A percentile compares a stretch with the other conserved stretches of the same genome.
phyloP scores from a whole-genome alignment of 2,797 vertebrate genomes.

The Sebastes variabilis region DNA sequence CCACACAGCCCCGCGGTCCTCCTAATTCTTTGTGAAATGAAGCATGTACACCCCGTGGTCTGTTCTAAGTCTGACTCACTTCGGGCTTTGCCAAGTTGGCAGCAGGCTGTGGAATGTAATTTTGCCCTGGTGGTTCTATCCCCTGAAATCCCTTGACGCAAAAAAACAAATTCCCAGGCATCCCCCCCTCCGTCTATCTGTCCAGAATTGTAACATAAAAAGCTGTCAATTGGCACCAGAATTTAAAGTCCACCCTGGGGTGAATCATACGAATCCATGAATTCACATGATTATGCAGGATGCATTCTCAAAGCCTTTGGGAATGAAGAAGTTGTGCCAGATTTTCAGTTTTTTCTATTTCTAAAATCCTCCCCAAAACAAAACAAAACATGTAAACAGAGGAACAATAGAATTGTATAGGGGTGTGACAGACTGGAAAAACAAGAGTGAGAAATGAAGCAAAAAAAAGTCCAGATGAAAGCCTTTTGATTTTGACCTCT shows the following conservation, averaged over 20 bases:
- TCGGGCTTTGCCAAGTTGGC: constrained; percentile 62
- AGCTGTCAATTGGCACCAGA: constrained; percentile 40
- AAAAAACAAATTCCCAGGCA: constrained; percentile 52
- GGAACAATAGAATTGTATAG: background rate
- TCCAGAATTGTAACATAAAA: constrained; percentile 40
- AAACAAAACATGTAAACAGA: constrained; percentile 21
- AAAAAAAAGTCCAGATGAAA: background rate
- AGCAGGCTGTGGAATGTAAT: constrained; percentile 44
- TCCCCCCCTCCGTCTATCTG: constrained; percentile 10
- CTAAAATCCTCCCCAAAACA: constrained; percentile 8
- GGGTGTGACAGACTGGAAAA: background rate
- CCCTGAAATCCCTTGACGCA: constrained; percentile 50
- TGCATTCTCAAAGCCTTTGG: constrained; percentile 41
- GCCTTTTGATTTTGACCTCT: constrained; percentile 13
- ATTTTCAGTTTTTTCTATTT: background rate
- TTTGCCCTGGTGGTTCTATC: constrained; percentile 46
- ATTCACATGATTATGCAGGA: constrained; percentile 51
- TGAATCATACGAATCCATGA: constrained; percentile 37
- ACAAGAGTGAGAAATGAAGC: background rate
- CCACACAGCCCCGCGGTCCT: constrained; percentile 22
- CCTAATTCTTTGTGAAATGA: constrained; percentile 68
- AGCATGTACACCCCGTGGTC: constrained; percentile 50
- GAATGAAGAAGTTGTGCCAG: constrained; percentile 27
- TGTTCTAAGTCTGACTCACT: constrained; percentile 49
- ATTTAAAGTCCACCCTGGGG: constrained; percentile 48